Conservation (phyloP, 1,140 invertebrate genomes). For the Sycophaga agraensis region DNA sequence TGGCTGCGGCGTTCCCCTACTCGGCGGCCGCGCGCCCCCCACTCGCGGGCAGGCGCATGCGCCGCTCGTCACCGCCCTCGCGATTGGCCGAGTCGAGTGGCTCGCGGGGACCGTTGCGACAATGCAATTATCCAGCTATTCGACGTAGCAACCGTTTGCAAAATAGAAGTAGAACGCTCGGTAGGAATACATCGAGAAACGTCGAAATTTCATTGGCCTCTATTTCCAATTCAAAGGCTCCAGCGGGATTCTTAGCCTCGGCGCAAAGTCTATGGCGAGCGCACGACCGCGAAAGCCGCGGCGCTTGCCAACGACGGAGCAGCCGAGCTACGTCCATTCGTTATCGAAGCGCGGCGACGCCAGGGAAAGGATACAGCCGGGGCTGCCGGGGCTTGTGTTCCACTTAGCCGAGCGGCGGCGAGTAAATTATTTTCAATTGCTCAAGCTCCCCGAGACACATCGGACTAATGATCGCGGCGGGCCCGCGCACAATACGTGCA, state of each 20-base stretch:
- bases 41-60: not conserved
- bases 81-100: constrained; percentile 13
- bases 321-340: not conserved
- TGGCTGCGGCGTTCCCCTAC: not conserved
- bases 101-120: no score
- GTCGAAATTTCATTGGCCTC: no score
- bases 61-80: not conserved
- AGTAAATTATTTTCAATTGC: constrained; percentile 31
- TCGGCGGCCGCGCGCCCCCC: not conserved
- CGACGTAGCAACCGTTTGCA: no score
- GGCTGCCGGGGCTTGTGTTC: not conserved
- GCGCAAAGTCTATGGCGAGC: no score
- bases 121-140: no score
- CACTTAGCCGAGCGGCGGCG: constrained; percentile 20
- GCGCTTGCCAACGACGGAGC: not conserved
- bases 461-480: constrained; percentile 22
- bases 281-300: not conserved
- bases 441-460: constrained; percentile 19
- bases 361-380: no score
- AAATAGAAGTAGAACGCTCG: no score
- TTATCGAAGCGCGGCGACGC: not conserved
- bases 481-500: not conserved
- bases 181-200: no score
- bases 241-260: no score
- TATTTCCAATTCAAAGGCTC: no score